phyloP scores from a whole-genome alignment of 2,797 vertebrate genomes.

The Acestrorhynchus altus region DNA sequence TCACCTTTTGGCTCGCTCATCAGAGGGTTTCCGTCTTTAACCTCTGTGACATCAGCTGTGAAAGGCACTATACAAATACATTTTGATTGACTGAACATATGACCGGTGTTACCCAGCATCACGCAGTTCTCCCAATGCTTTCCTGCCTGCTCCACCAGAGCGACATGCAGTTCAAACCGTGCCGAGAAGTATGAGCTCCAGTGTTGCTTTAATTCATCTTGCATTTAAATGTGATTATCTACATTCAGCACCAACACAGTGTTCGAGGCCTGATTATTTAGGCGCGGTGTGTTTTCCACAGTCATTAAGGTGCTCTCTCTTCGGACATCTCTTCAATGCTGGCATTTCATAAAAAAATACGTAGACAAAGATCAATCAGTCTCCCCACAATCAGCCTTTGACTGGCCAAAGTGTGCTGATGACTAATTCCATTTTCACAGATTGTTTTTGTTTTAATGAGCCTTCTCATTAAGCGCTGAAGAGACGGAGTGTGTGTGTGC shows the following conservation, averaged over 20 bases:
- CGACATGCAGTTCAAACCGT: too few relatives aligned
- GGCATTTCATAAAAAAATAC: constrained; percentile 32
- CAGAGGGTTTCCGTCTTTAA: too few relatives aligned
- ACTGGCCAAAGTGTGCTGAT: constrained; percentile 57
- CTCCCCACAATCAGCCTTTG: constrained; percentile 38
- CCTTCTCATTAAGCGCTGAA: constrained; percentile 73
- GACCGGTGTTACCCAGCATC: too few relatives aligned
- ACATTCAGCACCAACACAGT: neutral
- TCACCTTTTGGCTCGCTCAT: too few relatives aligned
- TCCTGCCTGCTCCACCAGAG: too few relatives aligned
- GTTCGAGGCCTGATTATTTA: neutral
- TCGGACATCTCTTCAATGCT: neutral
- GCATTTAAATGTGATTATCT: neutral
- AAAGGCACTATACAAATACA: too few relatives aligned
- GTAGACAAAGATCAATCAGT: constrained; percentile 48
- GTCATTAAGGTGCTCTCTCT: neutral
- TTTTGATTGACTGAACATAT: too few relatives aligned
- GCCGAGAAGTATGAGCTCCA: too few relatives aligned
- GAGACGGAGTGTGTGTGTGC: constrained; percentile 45
- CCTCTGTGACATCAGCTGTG: too few relatives aligned
- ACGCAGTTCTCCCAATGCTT: too few relatives aligned
- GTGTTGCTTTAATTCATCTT: neutral
- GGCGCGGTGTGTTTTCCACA: neutral
- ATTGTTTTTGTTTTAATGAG: constrained; percentile 78
- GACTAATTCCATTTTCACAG: constrained; percentile 74